phyloP scores from a whole-genome alignment of 2,113 vertebrate genomes.

The Barnardius zonarius region DNA sequence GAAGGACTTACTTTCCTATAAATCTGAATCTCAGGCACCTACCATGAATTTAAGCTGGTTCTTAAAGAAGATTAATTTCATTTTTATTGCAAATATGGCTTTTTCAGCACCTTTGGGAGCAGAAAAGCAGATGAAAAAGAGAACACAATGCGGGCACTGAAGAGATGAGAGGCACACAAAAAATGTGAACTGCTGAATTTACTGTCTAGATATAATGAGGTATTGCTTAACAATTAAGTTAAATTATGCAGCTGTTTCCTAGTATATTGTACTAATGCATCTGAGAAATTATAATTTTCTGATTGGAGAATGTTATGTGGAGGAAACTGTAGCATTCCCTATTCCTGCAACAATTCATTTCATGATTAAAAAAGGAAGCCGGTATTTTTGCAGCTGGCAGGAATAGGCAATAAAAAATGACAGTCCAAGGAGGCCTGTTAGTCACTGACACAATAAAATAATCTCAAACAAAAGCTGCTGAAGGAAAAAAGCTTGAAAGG shows the following conservation, averaged over 20 bases:
- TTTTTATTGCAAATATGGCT: conserved; percentile 20
- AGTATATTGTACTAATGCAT: conserved; percentile 61
- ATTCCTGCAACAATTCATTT: conserved; percentile 56
- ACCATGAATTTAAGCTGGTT: background rate
- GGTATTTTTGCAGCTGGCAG: conserved; percentile 62
- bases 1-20: background rate
- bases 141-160: background rate
- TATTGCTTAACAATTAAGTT: conserved; percentile 72
- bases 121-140: background rate
- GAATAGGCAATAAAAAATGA: conserved; percentile 51
- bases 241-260: conserved; percentile 77
- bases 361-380: conserved; percentile 63
- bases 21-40: background rate
- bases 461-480: conserved; percentile 18
- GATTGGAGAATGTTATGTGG: conserved; percentile 38
- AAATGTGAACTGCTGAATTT: conserved; percentile 63
- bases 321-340: conserved; percentile 59
- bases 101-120: conserved; percentile 12
- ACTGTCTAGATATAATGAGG: conserved; percentile 62
- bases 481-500: background rate
- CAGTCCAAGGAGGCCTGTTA: conserved; percentile 45
- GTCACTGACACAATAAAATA: conserved; percentile 44
- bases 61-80: background rate
- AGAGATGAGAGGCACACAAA: conserved; percentile 27
- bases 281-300: conserved; percentile 59